Evolutionary conservation across 2,888 invertebrate genomes (phyloP).

Genomic region (Unio delphinus): DNA sequence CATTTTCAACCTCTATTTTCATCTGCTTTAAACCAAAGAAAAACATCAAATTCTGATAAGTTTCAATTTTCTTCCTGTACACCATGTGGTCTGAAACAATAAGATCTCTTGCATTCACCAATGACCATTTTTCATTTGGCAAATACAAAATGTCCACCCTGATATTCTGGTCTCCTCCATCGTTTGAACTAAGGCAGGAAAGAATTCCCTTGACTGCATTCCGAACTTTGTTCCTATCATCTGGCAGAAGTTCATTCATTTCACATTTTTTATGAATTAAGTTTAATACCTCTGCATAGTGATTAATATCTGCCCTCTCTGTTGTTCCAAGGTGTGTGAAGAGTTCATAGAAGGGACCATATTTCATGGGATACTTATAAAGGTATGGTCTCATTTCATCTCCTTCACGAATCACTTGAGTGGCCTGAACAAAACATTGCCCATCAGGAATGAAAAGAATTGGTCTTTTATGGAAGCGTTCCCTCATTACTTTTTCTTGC

Average conservation of each 20-base stretch:
- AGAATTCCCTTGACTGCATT: too few relatives aligned
- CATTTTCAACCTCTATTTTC: neutral
- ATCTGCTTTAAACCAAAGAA: conserved; percentile 18
- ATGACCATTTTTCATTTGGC: neutral
- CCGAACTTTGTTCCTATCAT: too few relatives aligned
- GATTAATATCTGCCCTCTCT: neutral
- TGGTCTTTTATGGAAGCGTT: neutral
- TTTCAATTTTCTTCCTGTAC: conserved; percentile 7
- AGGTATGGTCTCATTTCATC: conserved; percentile 13
- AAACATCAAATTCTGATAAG: conserved; percentile 8
- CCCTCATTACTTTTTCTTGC: too few relatives aligned
- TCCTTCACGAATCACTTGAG: conserved; percentile 1
- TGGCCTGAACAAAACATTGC: conserved; percentile 4
- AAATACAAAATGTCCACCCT: conserved; percentile 6
- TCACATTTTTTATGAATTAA: neutral
- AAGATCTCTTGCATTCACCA: conserved; percentile 15
- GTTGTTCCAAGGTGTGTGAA: conserved; percentile 13
- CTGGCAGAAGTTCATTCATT: too few relatives aligned
- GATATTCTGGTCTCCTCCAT: too few relatives aligned
- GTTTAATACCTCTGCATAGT: conserved; percentile 8
- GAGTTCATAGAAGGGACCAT: conserved; percentile 3
- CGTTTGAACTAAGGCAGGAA: too few relatives aligned
- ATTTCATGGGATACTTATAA: conserved; percentile 6
- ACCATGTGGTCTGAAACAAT: conserved; percentile 19
- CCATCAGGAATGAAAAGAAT: conserved; percentile 10